These are phyloP conservation scores for Bostrychus sinensis DNA, from an alignment of 2,113 vertebrate genomes.

Conservation along the genomic window DNA sequence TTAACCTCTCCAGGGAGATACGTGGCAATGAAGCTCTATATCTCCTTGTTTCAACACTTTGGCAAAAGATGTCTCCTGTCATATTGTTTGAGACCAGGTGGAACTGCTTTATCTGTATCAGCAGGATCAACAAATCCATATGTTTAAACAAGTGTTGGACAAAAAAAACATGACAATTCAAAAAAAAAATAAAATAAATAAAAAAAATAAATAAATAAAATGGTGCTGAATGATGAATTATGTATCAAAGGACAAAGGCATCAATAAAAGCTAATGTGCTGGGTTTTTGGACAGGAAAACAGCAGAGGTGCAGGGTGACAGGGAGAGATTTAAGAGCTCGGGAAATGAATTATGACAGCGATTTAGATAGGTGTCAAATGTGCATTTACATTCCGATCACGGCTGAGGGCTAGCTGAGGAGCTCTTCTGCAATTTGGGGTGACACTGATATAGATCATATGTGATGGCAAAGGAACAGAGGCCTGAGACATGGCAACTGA, in stretches of 20 bases:
- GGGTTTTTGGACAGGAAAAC: conserved; percentile 71
- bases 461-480: conserved; percentile 58
- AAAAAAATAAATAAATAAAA: too few species aligned
- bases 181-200: conserved; percentile 39
- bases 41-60: conserved; percentile 1
- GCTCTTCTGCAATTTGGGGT: conserved; percentile 69
- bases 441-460: conserved; percentile 71
- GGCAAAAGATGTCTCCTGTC: conserved; percentile 50
- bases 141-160: conserved; percentile 46
- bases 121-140: conserved; percentile 43
- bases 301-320: conserved; percentile 67
- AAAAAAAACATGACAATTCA: conserved; percentile 52
- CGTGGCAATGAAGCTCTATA: background rate
- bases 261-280: conserved; percentile 73
- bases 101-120: conserved; percentile 49
- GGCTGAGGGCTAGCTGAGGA: conserved; percentile 59
- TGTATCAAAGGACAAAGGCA: conserved; percentile 74
- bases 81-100: conserved; percentile 39
- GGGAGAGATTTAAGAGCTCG: conserved; percentile 75
- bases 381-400: conserved; percentile 77
- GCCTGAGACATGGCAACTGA: conserved; percentile 51
- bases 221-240: conserved; percentile 70
- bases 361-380: conserved; percentile 77
- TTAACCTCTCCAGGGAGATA: conserved; percentile 1
- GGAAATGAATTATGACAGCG: conserved; percentile 81